Percentiles rank a stretch among this genome's conserved stretches.
These are phyloP conservation scores for Drosophila quadrilineata DNA, from an alignment of 1,140 invertebrate genomes.

Conservation along the genomic window DNA sequence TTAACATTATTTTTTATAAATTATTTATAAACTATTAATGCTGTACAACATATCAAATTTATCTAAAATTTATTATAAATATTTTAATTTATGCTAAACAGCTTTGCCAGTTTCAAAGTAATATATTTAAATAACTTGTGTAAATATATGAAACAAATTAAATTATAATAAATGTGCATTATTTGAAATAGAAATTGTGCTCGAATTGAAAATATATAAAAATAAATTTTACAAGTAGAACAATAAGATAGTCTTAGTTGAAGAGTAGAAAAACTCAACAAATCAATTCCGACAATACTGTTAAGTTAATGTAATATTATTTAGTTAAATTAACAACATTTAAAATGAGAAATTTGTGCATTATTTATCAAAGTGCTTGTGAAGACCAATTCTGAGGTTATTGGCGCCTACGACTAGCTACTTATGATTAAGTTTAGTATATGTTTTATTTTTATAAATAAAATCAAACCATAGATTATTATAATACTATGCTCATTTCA, in stretches of 20 bases:
- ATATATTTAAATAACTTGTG: too few relatives aligned
- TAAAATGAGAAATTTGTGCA: neutral
- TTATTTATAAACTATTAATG: too few relatives aligned
- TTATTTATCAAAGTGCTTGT: slow-evolving; percentile 18
- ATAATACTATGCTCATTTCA: too few relatives aligned
- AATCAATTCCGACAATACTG: slow-evolving; percentile 3
- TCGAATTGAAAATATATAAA: too few relatives aligned
- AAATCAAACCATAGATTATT: too few relatives aligned
- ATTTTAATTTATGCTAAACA: neutral
- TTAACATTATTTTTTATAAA: too few relatives aligned
- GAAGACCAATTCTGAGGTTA: slow-evolving; percentile 76
- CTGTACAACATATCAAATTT: too few relatives aligned
- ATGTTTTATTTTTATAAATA: slow-evolving; percentile 50
- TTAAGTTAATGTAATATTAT: neutral
- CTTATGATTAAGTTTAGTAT: slow-evolving; percentile 20
- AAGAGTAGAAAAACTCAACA: too few relatives aligned
- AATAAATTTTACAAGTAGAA: too few relatives aligned
- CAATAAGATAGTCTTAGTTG: too few relatives aligned
- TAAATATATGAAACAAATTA: neutral
- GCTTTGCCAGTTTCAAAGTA: neutral
- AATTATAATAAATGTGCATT: neutral
- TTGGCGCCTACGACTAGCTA: slow-evolving; percentile 62
- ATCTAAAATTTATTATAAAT: neutral
- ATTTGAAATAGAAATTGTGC: neutral
- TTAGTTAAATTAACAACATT: neutral